A percentile compares a stretch with the other conserved stretches of the same genome.
Conservation (phyloP, 2,888 invertebrate genomes). For the Phortica magna region DNA sequence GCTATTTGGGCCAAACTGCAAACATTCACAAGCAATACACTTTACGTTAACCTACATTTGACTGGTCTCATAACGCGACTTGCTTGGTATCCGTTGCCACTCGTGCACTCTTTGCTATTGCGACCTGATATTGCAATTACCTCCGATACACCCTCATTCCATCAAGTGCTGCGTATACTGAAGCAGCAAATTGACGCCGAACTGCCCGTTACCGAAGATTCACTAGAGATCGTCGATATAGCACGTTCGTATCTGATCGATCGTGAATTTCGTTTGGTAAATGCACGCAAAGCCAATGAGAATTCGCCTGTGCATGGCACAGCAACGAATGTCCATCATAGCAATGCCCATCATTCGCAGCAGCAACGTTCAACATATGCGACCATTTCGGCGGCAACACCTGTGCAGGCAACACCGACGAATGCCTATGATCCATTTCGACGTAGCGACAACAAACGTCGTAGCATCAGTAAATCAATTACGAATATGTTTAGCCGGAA, state of each 20-base stretch:
- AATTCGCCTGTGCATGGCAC: constrained; percentile 74
- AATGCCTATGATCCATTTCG: constrained; percentile 80
- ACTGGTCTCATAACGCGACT: constrained; percentile 92
- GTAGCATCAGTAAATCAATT: constrained; percentile 87
- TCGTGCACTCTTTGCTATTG: constrained; percentile 91
- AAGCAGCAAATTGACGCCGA: constrained; percentile 93
- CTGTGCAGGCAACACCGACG: constrained; percentile 75
- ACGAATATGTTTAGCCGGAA: constrained; percentile 87
- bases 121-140: constrained; percentile 91
- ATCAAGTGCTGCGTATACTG: constrained; percentile 90
- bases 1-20: constrained; percentile 89
- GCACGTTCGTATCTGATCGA: constrained; percentile 89
- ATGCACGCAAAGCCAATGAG: constrained; percentile 80
- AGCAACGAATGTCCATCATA: constrained; percentile 78
- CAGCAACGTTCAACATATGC: constrained; percentile 73
- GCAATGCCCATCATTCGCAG: constrained; percentile 44
- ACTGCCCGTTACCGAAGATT: constrained; percentile 80
- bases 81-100: constrained; percentile 92
- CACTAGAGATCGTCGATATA: constrained; percentile 84
- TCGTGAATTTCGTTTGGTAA: constrained; percentile 87
- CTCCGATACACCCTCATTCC: constrained; percentile 93
- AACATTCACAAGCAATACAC: constrained; percentile 89
- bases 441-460: constrained; percentile 84
- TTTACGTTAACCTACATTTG: constrained; percentile 91
- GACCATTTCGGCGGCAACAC: constrained; percentile 74